These are phyloP conservation scores for Apamea epomidion DNA, from an alignment of 2,888 invertebrate genomes.

Conservation along the genomic window DNA sequence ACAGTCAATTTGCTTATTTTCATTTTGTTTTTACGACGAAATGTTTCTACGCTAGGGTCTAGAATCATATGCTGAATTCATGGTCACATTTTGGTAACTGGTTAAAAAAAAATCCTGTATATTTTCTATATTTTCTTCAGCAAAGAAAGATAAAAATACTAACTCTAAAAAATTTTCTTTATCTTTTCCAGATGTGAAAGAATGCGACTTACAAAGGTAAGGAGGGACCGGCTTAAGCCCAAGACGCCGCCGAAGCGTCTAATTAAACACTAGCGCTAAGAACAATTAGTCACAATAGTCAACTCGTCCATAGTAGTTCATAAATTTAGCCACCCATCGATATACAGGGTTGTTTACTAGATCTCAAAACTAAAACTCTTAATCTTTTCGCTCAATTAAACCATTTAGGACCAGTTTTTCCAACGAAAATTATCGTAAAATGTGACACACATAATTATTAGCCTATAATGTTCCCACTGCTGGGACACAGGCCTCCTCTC, in stretches of 20 bases:
- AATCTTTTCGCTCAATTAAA: not conserved
- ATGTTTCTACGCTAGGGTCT: too few relatives aligned
- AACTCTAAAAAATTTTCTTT: not conserved
- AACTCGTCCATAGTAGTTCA: slow-evolving; percentile 54
- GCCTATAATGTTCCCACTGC: too few relatives aligned
- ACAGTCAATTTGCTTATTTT: too few relatives aligned
- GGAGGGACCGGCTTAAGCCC: slow-evolving; percentile 77
- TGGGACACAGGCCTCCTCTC: not conserved
- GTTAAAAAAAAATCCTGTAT: too few relatives aligned
- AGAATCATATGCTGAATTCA: too few relatives aligned
- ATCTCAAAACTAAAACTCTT: slow-evolving; percentile 1
- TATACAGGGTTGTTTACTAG: slow-evolving; percentile 39
- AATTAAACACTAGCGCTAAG: slow-evolving; percentile 60
- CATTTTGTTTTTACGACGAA: too few relatives aligned
- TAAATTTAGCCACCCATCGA: slow-evolving; percentile 38
- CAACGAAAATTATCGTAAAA: not conserved
- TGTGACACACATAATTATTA: not conserved
- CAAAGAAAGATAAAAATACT: not conserved
- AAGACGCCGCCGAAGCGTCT: slow-evolving; percentile 72
- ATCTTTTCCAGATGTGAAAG: slow-evolving; percentile 83
- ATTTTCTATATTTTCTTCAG: not conserved
- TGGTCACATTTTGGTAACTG: not conserved
- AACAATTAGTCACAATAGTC: slow-evolving; percentile 43
- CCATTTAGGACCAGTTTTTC: not conserved
- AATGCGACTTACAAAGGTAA: slow-evolving; percentile 85